A percentile compares a stretch with the other conserved stretches of the same genome.
Evolutionary conservation across 1,140 invertebrate genomes (phyloP).

Genomic region (Aphis craccivora): DNA sequence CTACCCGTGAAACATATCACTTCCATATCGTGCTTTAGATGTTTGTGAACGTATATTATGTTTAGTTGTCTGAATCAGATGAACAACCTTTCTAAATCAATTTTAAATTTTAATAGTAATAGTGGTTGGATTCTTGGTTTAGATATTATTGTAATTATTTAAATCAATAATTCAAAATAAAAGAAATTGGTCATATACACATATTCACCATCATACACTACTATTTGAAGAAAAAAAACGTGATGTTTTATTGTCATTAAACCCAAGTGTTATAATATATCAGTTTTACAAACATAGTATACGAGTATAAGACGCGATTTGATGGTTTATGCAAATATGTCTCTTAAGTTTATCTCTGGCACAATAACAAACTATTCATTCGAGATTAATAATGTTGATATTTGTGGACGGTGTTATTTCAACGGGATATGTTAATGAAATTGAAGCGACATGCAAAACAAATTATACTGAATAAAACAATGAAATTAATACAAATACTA

Average conservation of each 20-base stretch:
- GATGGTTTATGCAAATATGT: slow-evolving; percentile 10
- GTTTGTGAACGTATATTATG: neutral
- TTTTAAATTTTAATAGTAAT: neutral
- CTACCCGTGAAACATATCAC: neutral
- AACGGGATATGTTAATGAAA: neutral
- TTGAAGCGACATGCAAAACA: neutral
- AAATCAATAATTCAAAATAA: neutral
- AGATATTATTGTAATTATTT: neutral
- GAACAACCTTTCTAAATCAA: neutral
- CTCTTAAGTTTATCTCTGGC: neutral
- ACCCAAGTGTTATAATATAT: neutral
- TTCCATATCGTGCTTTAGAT: neutral
- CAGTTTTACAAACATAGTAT: neutral
- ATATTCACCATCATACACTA: no score
- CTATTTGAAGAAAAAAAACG: neutral
- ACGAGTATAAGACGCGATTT: neutral
- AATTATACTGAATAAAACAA: neutral
- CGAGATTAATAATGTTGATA: slow-evolving; percentile 23
- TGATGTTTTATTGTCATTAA: neutral
- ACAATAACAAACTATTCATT: neutral
- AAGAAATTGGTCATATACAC: neutral
- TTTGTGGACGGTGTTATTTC: neutral
- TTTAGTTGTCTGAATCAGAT: neutral
- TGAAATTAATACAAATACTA: neutral
- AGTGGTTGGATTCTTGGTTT: neutral